Evolutionary conservation across 2,888 invertebrate genomes (phyloP).

Genomic region (Allacma fusca): DNA sequence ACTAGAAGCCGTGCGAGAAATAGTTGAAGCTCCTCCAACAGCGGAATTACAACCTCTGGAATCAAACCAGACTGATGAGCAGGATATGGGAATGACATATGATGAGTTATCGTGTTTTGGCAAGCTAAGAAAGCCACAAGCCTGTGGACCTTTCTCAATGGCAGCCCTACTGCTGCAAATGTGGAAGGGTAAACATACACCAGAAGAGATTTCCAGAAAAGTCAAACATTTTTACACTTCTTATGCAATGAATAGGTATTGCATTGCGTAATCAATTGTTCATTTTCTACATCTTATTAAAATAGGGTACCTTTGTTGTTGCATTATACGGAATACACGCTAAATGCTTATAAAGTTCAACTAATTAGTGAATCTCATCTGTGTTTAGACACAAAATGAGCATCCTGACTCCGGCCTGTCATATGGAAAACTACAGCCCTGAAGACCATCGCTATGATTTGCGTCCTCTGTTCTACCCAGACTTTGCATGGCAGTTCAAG

Average conservation of each 20-base stretch:
- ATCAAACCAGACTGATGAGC: conserved; percentile 88
- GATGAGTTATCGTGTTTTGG: conserved; percentile 89
- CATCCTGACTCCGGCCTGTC: conserved; percentile 92
- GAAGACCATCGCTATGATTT: conserved; percentile 98
- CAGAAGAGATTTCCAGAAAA: conserved; percentile 73
- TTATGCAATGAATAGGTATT: conserved; percentile 58
- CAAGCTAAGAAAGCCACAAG: conserved; percentile 79
- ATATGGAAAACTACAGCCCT: conserved; percentile 94
- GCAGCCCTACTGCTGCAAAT: conserved; percentile 86
- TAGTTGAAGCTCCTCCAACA: conserved; percentile 89
- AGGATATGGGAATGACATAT: conserved; percentile 97
- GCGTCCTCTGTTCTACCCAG: conserved; percentile 94
- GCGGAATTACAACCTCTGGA: conserved; percentile 93
- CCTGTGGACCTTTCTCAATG: conserved; percentile 95
- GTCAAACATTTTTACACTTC: conserved; percentile 60
- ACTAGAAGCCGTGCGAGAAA: conserved; percentile 77
- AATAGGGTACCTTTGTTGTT: too few species aligned
- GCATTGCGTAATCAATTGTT: too few species aligned
- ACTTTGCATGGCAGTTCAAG: conserved; percentile 96
- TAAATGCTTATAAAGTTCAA: too few species aligned
- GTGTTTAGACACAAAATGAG: conserved; percentile 99
- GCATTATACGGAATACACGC: too few species aligned
- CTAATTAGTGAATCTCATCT: too few species aligned
- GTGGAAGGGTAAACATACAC: conserved; percentile 80
- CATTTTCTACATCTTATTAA: too few species aligned